Percentiles rank a stretch among this genome's conserved stretches.
Conservation (phyloP, 2,888 invertebrate species). For the Taphrorychus bicolor region DNA sequence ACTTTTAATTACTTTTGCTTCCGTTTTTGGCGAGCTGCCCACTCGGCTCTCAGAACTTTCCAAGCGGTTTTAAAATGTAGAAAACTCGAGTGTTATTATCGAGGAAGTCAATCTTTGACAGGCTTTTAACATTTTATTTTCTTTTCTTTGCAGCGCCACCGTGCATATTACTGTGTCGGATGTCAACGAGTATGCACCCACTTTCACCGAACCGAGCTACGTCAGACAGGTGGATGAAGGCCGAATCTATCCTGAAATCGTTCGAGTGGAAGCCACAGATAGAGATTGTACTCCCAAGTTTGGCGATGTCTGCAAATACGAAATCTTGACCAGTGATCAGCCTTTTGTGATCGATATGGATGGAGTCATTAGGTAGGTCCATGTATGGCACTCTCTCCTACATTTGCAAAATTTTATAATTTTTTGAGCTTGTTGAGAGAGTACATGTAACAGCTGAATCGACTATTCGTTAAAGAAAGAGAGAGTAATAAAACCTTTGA, state of each 20-base stretch:
- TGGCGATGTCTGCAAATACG: conserved; percentile 97
- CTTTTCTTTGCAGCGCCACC: conserved; percentile 72
- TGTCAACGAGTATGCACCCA: conserved; percentile 95
- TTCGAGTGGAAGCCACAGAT: conserved; percentile 91
- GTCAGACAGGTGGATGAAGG: conserved; percentile 92
- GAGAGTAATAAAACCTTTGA: too few relatives aligned
- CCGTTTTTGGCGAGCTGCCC: not conserved
- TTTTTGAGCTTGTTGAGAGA: too few relatives aligned
- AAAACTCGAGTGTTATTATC: not conserved
- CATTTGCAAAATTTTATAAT: not conserved
- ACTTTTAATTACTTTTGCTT: conserved; percentile 28
- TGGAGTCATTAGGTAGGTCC: conserved; percentile 79
- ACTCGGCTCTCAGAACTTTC: not conserved
- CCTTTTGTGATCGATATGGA: conserved; percentile 92
- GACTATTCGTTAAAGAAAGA: too few relatives aligned
- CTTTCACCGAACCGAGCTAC: conserved; percentile 90
- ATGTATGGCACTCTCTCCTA: not conserved
- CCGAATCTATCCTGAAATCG: conserved; percentile 85
- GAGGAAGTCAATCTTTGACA: too few relatives aligned
- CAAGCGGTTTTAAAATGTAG: not conserved
- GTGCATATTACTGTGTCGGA: conserved; percentile 95
- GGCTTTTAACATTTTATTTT: not conserved
- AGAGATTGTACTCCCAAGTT: conserved; percentile 94
- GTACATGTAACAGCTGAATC: too few relatives aligned
- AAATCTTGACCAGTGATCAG: conserved; percentile 89